Evolutionary conservation across 2,888 invertebrate species (phyloP).

Genomic region (Synanthedon formicaeformis): DNA sequence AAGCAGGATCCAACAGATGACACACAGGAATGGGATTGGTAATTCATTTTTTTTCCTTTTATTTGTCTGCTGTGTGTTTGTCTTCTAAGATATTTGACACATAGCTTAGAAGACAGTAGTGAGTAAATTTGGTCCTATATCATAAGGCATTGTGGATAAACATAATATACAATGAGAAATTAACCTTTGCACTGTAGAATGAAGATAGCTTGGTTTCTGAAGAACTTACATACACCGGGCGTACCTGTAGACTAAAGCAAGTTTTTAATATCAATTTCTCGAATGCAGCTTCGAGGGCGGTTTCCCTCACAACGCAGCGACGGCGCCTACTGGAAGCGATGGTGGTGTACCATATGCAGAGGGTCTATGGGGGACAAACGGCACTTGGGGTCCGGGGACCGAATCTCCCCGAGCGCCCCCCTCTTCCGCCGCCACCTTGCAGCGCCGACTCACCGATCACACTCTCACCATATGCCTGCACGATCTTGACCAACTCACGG

Average conservation of each 20-base stretch:
- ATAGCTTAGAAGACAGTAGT: too few species aligned
- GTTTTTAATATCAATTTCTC: background rate
- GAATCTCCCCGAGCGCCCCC: slow-evolving; percentile 26
- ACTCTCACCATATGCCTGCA: slow-evolving; percentile 74
- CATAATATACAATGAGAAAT: too few species aligned
- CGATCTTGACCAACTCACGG: slow-evolving; percentile 73
- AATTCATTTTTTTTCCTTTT: slow-evolving; percentile 4
- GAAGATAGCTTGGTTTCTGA: too few species aligned
- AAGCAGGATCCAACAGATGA: slow-evolving; percentile 39
- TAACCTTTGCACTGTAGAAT: too few species aligned
- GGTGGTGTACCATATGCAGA: background rate
- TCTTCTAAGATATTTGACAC: too few species aligned
- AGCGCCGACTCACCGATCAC: slow-evolving; percentile 74
- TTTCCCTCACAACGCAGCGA: slow-evolving; percentile 34
- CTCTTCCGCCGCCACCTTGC: slow-evolving; percentile 67
- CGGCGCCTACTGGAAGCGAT: slow-evolving; percentile 38
- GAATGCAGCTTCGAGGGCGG: slow-evolving; percentile 57
- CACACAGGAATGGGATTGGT: slow-evolving; percentile 61
- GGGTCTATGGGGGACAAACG: slow-evolving; percentile 15
- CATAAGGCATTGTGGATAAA: too few species aligned
- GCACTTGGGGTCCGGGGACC: slow-evolving; percentile 15
- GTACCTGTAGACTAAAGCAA: too few species aligned
- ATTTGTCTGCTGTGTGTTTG: background rate
- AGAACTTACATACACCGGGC: too few species aligned
- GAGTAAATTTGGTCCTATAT: too few species aligned